A percentile compares a stretch with the other conserved stretches of the same genome.
These are phyloP conservation scores for Romanogobio albipinnatus DNA, from an alignment of 2,113 vertebrate genomes.

Conservation along the genomic window DNA sequence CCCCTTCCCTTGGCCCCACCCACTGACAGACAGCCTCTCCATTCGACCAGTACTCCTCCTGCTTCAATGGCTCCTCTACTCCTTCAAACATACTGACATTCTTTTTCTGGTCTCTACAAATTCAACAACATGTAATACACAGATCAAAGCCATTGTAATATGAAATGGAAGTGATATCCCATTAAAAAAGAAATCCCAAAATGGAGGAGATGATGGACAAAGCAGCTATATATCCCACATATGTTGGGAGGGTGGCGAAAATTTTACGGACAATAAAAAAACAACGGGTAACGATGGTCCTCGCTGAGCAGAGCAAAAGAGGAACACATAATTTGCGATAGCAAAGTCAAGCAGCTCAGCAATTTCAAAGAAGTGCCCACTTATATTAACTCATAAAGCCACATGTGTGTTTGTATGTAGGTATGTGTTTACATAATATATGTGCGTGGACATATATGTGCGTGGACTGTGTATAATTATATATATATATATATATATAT, in stretches of 20 bases:
- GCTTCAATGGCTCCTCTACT: neutral
- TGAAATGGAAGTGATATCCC: neutral
- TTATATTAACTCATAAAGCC: slow-evolving; percentile 3
- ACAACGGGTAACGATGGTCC: slow-evolving; percentile 62
- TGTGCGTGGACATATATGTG: too few species aligned
- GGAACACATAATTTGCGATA: slow-evolving; percentile 58
- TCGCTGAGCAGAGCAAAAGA: slow-evolving; percentile 64
- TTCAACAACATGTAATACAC: slow-evolving; percentile 40
- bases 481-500: too few species aligned
- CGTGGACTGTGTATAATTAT: too few species aligned
- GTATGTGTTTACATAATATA: too few species aligned
- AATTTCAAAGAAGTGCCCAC: slow-evolving; percentile 23
- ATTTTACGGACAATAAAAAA: slow-evolving; percentile 72
- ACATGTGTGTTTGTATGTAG: neutral
- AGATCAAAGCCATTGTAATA: neutral
- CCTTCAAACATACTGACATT: neutral
- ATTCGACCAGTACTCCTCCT: too few species aligned
- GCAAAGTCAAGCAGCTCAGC: slow-evolving; percentile 58
- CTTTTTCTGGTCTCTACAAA: neutral
- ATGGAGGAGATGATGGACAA: slow-evolving; percentile 50
- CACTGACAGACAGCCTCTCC: slow-evolving; percentile 2
- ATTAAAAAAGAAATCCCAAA: slow-evolving; percentile 42
- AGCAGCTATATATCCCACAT: slow-evolving; percentile 53
- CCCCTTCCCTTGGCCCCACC: neutral
- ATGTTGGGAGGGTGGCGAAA: slow-evolving; percentile 63